Evolutionary conservation across 2,888 invertebrate species (phyloP), one percentile per base, ranked within the genome.

Genomic region (Himalopsyche japonica): DNA sequence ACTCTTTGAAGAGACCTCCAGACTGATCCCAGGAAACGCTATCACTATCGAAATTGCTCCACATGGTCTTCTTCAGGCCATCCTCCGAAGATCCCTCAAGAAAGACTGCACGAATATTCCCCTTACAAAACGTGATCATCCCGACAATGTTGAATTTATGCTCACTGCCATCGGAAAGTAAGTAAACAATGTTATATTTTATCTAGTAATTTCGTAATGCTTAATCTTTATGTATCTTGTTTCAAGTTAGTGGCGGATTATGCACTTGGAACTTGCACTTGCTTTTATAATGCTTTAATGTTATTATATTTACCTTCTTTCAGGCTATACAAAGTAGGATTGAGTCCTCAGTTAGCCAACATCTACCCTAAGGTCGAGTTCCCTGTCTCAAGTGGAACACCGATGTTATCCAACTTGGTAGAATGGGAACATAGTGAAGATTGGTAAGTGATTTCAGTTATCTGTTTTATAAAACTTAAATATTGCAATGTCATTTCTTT

Each of bases 31-130:
- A 1, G 93, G 93, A 79, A 95, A 97, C 89, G 97, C 98, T 0
- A 93, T 98, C 84, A 94, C 95, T 6, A 95, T 98, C 86, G 98
- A 98, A 90, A 95, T 98, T 82, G 98, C 98, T 0, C 98, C 98
- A 0, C 98, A 98, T 88, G 96, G 97, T 8, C 92, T 98, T 0
- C 93, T 98, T 47, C 98, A 98, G 89, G 96, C 97, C 0, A 97
- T 98, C 88, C 91, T 98, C 8, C 95, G 96, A 86, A 93, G 97
- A 70, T 96, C 97, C 0, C 90, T 98, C 76, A 92, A 92, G 88
- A 91, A 94, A 81, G 94, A 94, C n/a, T 95, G 95, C 86, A 92
- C 93, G 34, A 96, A 96, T 89, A 92, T 97, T 64, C 93, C 97
- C 0, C 91, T 98, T 1, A 97, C 97, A 80, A 95, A 95, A 89